phyloP scores from a whole-genome alignment of 1,140 invertebrate species.

The Ectropis grisescens region DNA sequence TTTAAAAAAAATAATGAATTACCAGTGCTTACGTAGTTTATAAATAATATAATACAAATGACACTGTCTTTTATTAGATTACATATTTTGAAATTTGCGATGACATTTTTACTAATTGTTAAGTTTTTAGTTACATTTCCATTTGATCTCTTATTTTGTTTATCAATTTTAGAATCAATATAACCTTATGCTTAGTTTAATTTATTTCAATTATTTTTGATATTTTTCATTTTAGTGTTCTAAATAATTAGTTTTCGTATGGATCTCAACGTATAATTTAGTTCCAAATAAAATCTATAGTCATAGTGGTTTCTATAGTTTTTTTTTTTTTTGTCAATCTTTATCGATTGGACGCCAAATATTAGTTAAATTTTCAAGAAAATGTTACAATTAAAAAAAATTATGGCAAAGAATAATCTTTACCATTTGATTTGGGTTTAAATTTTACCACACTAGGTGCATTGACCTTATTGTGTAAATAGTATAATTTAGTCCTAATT shows the following conservation, averaged over 20 bases:
- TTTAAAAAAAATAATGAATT: slow-evolving; percentile 6
- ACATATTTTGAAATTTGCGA: too few species aligned
- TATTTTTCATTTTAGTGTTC: background rate
- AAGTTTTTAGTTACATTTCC: slow-evolving; percentile 58
- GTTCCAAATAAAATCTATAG: slow-evolving; percentile 60
- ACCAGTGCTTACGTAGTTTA: slow-evolving; percentile 12
- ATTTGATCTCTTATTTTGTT: slow-evolving; percentile 64
- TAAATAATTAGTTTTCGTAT: slow-evolving; percentile 6
- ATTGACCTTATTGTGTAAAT: too few species aligned
- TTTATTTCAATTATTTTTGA: slow-evolving; percentile 37
- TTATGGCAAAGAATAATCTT: too few species aligned
- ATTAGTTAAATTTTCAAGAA: slow-evolving; percentile 46
- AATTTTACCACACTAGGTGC: too few species aligned
- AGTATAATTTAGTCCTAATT: too few species aligned
- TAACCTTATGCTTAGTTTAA: slow-evolving; percentile 35
- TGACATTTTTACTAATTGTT: too few species aligned
- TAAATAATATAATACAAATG: too few species aligned
- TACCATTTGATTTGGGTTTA: too few species aligned
- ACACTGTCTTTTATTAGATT: too few species aligned
- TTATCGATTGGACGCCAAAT: slow-evolving; percentile 54
- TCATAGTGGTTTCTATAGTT: slow-evolving; percentile 35
- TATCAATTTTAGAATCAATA: slow-evolving; percentile 44
- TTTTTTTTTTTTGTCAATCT: slow-evolving; percentile 29
- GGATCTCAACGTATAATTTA: slow-evolving; percentile 63
- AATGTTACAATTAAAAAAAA: too few species aligned